Evolutionary conservation across 2,888 invertebrate genomes (phyloP).

Genomic region (Drosophila neonasuta): DNA sequence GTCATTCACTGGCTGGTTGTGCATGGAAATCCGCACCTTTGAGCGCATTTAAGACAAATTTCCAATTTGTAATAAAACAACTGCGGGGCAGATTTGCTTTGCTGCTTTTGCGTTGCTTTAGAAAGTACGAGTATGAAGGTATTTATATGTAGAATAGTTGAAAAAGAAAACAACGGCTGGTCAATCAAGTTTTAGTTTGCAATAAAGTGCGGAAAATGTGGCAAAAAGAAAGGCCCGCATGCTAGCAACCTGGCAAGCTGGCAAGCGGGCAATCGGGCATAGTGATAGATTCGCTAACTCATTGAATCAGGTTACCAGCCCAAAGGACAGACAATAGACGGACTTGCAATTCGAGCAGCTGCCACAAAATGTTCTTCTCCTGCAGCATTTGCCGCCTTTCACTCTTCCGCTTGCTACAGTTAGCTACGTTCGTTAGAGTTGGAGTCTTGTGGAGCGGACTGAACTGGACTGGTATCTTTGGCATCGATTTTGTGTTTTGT

Average conservation of each 20-base stretch:
- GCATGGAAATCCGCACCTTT: slow-evolving; percentile 38
- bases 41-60: slow-evolving; percentile 57
- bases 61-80: slow-evolving; percentile 63
- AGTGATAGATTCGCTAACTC: slow-evolving; percentile 67
- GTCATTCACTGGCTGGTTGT: slow-evolving; percentile 13
- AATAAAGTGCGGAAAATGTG: slow-evolving; percentile 43
- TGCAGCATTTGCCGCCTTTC: slow-evolving; percentile 43
- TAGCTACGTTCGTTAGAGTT: slow-evolving; percentile 14
- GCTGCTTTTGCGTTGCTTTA: slow-evolving; percentile 39
- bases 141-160: slow-evolving; percentile 35
- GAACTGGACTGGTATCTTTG: slow-evolving; percentile 26
- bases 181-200: slow-evolving; percentile 53
- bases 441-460: neutral
- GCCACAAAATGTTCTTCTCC: slow-evolving; percentile 38
- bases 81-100: slow-evolving; percentile 30
- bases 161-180: slow-evolving; percentile 42
- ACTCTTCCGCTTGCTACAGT: slow-evolving; percentile 53
- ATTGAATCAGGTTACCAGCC: slow-evolving; percentile 70
- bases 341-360: slow-evolving; percentile 49
- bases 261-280: slow-evolving; percentile 30
- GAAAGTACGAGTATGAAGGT: slow-evolving; percentile 56
- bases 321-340: slow-evolving; percentile 29
- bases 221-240: slow-evolving; percentile 58
- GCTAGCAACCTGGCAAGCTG: slow-evolving; percentile 8
- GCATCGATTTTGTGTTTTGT: slow-evolving; percentile 46